Percentiles rank a stretch among this genome's conserved stretches.
phyloP scores from a whole-genome alignment of 2,888 invertebrate species.

The Tachina lurida region DNA sequence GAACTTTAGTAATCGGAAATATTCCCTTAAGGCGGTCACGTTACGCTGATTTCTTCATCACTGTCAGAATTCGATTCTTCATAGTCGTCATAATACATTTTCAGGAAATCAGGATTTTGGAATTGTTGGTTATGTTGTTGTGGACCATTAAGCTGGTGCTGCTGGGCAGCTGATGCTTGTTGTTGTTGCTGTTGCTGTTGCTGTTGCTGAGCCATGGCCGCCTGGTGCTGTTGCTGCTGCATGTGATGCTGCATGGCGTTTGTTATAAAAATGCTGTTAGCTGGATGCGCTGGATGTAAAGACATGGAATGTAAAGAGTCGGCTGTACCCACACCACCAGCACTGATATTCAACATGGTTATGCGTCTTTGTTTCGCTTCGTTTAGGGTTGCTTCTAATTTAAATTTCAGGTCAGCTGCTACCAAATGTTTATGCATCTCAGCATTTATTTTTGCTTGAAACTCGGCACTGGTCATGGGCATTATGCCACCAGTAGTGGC shows the following conservation, averaged over 20 bases:
- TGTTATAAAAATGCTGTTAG: constrained; percentile 66
- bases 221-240: constrained; percentile 77
- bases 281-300: constrained; percentile 75
- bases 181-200: constrained; percentile 76
- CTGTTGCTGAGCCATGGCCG: constrained; percentile 70
- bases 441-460: constrained; percentile 82
- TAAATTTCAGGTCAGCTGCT: constrained; percentile 81
- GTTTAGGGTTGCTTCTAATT: constrained; percentile 79
- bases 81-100: constrained; percentile 83
- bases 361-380: constrained; percentile 78
- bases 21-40: constrained; percentile 86
- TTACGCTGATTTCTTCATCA: constrained; percentile 93
- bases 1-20: not conserved
- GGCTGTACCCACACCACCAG: constrained; percentile 54
- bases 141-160: constrained; percentile 55
- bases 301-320: constrained; percentile 67
- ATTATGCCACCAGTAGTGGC: constrained; percentile 61
- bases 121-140: constrained; percentile 74
- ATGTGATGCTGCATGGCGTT: constrained; percentile 77
- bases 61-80: constrained; percentile 86
- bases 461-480: constrained; percentile 76
- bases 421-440: constrained; percentile 82
- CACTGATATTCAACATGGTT: constrained; percentile 71
- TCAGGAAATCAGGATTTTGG: constrained; percentile 80
- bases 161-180: constrained; percentile 75